Percentiles rank a stretch among this genome's conserved stretches.
Conservation (phyloP, 1,140 invertebrate species). For the Drosophila pectinifera region DNA sequence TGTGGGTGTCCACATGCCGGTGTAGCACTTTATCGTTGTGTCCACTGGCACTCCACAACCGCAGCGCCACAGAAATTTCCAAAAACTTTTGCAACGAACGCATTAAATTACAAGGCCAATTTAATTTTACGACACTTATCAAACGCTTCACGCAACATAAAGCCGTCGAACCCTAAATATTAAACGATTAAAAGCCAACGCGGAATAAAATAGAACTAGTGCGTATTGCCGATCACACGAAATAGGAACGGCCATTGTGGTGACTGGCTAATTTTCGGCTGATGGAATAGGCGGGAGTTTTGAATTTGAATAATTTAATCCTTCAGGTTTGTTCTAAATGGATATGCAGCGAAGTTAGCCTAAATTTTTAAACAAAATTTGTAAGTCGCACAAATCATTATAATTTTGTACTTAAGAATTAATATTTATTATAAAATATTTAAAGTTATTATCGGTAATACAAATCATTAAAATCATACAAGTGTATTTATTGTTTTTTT, state of each 20-base stretch:
- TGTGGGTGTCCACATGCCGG: background rate
- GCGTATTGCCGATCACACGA: background rate
- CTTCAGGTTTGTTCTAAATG: too few relatives aligned
- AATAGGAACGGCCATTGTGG: background rate
- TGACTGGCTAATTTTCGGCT: background rate
- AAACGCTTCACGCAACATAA: conserved; percentile 55
- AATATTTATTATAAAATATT: too few relatives aligned
- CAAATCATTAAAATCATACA: too few relatives aligned
- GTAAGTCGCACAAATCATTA: too few relatives aligned
- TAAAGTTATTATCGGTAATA: too few relatives aligned
- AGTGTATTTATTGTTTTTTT: too few relatives aligned
- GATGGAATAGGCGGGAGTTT: background rate
- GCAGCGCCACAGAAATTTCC: conserved; percentile 11
- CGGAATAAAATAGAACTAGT: conserved; percentile 5
- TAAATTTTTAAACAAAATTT: too few relatives aligned
- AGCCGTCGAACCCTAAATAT: conserved; percentile 29
- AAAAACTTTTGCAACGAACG: conserved; percentile 13
- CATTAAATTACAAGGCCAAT: conserved; percentile 43
- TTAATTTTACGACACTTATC: conserved; percentile 57
- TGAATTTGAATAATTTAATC: background rate
- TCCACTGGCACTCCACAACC: conserved; percentile 11
- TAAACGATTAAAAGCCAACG: conserved; percentile 12
- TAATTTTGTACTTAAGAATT: too few relatives aligned
- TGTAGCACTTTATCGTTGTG: conserved; percentile 8
- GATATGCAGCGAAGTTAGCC: too few relatives aligned